Evolutionary conservation across 30 jellyfish, hydroid and myxozoan genomes (phyloP).

Genomic region (Rhopilema esculentum): DNA sequence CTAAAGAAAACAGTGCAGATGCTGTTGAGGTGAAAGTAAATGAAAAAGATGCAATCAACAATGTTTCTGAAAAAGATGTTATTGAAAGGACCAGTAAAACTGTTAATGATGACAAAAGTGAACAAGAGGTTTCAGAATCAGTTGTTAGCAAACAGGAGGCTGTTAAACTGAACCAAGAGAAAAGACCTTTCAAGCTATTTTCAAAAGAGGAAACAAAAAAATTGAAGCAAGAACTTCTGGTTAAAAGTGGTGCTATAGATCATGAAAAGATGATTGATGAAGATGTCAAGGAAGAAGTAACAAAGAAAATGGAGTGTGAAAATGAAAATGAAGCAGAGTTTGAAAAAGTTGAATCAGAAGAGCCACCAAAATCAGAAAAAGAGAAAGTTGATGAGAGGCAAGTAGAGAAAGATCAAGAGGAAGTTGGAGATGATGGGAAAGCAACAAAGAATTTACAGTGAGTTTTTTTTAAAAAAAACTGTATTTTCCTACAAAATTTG

Average conservation of each 20-base stretch:
- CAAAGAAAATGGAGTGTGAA: background rate
- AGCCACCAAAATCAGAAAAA: background rate
- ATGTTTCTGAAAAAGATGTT: background rate
- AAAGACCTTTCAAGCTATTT: conserved; percentile 49
- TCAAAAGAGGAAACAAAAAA: conserved; percentile 52
- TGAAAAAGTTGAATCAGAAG: background rate
- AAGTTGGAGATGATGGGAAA: background rate
- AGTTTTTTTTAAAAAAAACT: too few relatives aligned
- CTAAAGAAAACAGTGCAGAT: background rate
- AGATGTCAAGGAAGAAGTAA: conserved; percentile 10
- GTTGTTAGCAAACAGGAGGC: background rate
- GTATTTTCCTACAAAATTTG: too few relatives aligned
- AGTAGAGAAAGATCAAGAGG: background rate
- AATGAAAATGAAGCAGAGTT: background rate
- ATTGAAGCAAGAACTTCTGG: conserved; percentile 23
- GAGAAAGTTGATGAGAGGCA: background rate
- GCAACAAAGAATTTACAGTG: background rate
- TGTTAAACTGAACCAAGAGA: background rate
- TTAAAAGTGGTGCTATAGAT: background rate
- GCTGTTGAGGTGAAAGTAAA: background rate
- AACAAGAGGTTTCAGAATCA: background rate
- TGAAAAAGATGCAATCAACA: background rate
- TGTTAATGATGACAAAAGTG: background rate
- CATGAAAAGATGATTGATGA: conserved; percentile 34
- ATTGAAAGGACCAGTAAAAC: conserved; percentile 3